Conservation (phyloP, 2,797 vertebrate species). For the Lepus oiostolus region DNA sequence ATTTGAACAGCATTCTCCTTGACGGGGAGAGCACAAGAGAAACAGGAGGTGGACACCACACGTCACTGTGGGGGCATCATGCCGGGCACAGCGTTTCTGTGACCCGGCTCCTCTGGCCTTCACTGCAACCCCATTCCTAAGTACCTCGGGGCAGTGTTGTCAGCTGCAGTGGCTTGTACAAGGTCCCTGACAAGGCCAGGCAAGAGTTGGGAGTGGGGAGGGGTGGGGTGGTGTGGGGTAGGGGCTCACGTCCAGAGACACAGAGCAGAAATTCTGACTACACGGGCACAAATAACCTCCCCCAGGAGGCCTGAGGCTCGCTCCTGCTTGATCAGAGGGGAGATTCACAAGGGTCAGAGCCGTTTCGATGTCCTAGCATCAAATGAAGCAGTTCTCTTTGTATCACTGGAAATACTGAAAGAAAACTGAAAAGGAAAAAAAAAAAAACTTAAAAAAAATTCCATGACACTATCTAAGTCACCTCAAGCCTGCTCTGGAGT, state of each 20-base stretch:
- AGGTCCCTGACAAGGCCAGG: neutral
- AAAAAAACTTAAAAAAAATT: neutral
- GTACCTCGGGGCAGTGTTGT: neutral
- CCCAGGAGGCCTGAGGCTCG: neutral
- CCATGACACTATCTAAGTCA: neutral
- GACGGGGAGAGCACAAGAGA: constrained; percentile 61
- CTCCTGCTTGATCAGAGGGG: neutral
- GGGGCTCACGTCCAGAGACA: neutral
- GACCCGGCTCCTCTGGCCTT: neutral
- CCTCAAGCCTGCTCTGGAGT: neutral
- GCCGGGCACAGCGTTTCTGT: neutral
- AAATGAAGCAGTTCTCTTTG: neutral
- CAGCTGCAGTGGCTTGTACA: neutral
- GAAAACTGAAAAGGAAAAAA: neutral
- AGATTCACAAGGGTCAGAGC: neutral
- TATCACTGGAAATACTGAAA: neutral
- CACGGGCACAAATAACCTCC: constrained; percentile 29
- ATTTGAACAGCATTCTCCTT: constrained; percentile 64
- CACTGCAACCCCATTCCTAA: neutral
- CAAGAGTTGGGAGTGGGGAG: neutral
- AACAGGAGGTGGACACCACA: constrained; percentile 13
- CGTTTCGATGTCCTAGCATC: neutral
- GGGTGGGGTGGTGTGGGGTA: neutral
- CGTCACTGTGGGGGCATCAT: neutral
- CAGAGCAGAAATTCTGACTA: constrained; percentile 10